Base-by-base conservation (phyloP, 30 jellyfish, hydroid and myxozoan genomes). In the Cassiopea xamachana region DNA sequence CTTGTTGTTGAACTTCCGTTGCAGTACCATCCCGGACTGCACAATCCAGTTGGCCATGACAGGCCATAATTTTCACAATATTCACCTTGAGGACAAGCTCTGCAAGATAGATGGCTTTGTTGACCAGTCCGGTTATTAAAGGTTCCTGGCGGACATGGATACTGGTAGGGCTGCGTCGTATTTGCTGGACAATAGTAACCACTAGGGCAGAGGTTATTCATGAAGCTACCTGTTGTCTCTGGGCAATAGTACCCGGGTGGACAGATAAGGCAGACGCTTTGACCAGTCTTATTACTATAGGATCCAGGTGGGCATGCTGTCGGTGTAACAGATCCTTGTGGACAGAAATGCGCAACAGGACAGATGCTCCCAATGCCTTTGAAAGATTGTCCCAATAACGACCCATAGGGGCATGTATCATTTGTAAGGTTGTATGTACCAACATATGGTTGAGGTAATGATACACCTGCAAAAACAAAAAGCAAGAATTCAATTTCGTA, bases 11-110 rank as follows among this genome's bases (percentile, higher is more conserved):
- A 49, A 78, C 97, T 93, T 47, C 98, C 99, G 71, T 86, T 92
- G 79, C 99, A 96, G 78, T 96, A 96, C 99, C 99, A 96, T 12
- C 99, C 98, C 1, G 94, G 83, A 48, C 94, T 87, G 87, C 99
- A 96, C 72, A n/a, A 89, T 9, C 98, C 99, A 45, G 96, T 93
- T 10, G 98, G 98, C 87, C 88, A 77, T 39, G 97, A 43, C 58
- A 87, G 92, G 16, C 99, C 99, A 55, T 75, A 74, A 8, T 97
- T 98, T 71, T 89, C 95, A 70, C 99, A 96, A 84, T 73, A 96
- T 92, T 70, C 77, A 1, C 99, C 98, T 27, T 59, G 88, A 69
- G 97, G 88, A 80, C 99, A 96, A 3, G 97, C 93, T 51, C 89
- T 43, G 82, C 99, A 96, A 2, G 98, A 94, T 45, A 75, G 0